A percentile compares a stretch with the other conserved stretches of the same genome.
phyloP scores from a whole-genome alignment of 2,113 vertebrate species.

The Lepus europaeus region DNA sequence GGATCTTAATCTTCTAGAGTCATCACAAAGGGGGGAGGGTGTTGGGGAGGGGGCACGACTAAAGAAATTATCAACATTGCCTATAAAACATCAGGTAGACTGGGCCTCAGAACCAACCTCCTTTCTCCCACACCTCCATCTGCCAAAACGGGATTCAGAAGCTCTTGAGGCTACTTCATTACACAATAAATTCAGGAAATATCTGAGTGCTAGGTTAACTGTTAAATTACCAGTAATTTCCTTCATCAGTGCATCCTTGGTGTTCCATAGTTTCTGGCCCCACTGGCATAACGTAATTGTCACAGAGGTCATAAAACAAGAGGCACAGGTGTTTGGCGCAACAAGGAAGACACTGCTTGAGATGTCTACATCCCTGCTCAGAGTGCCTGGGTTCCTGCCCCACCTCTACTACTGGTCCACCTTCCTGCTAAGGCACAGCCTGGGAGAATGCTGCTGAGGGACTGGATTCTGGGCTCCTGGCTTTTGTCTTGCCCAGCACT shows the following conservation, averaged over 20 bases:
- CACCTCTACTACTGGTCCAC: too few relatives aligned
- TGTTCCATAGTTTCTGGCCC: neutral
- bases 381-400: too few relatives aligned
- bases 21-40: neutral
- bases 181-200: conserved; percentile 9
- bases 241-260: neutral
- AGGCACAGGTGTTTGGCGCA: too few relatives aligned
- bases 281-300: conserved; percentile 21
- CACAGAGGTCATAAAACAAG: conserved; percentile 68
- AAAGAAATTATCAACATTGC: neutral
- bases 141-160: neutral
- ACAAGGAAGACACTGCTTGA: too few relatives aligned
- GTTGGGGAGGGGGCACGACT: neutral
- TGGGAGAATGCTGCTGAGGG: too few relatives aligned
- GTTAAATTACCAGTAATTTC: neutral
- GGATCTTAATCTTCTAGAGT: neutral
- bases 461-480: too few relatives aligned
- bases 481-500: too few relatives aligned
- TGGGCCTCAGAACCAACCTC: neutral
- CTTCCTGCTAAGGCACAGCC: too few relatives aligned
- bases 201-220: neutral
- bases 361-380: too few relatives aligned
- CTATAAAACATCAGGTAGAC: conserved; percentile 3
- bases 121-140: neutral
- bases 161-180: neutral